Conservation (phyloP, 2,113 vertebrate species). For the Pterocles burchelli region DNA sequence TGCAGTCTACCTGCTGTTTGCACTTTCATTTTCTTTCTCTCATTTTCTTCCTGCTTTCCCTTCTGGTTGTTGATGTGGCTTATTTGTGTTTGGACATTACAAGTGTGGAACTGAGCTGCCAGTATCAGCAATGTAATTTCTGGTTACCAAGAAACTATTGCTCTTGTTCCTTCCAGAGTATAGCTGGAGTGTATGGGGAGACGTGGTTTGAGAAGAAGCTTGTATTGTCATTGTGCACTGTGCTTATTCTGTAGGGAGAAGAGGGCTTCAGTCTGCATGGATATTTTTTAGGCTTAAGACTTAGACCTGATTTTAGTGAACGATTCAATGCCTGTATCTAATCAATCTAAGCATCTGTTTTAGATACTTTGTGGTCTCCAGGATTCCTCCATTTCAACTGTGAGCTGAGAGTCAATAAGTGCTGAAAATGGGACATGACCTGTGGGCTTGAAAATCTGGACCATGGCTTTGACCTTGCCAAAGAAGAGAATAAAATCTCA, state of each 20-base stretch:
- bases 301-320: not conserved
- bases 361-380: not conserved
- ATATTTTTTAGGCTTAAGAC: not conserved
- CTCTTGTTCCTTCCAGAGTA: not conserved
- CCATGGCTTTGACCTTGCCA: not conserved
- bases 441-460: not conserved
- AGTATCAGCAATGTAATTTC: not conserved
- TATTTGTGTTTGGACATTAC: fast-evolving
- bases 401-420: not conserved
- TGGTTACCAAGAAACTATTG: not conserved
- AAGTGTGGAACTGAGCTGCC: not conserved
- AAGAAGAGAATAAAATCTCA: not conserved
- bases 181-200: not conserved
- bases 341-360: not conserved
- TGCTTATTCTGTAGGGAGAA: not conserved
- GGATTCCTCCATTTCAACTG: not conserved
- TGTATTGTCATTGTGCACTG: fast-evolving
- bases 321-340: not conserved
- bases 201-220: not conserved
- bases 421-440: not conserved
- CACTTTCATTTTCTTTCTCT: not conserved
- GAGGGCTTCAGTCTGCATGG: not conserved
- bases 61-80: not conserved
- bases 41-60: not conserved
- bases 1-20: not conserved